phyloP scores from a whole-genome alignment of 2,797 vertebrate species.

The Eulemur coronatus region DNA sequence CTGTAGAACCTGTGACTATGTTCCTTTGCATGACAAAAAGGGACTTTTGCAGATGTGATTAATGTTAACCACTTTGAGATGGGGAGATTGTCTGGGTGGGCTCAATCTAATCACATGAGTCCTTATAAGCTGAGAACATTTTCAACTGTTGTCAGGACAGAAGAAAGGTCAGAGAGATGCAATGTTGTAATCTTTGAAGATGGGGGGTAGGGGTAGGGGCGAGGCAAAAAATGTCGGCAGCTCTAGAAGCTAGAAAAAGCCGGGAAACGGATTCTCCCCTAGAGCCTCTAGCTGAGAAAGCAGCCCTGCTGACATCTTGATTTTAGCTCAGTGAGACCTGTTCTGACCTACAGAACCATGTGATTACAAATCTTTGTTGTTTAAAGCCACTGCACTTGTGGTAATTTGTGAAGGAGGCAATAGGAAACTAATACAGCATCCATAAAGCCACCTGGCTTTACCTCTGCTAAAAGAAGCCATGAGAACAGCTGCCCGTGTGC shows the following conservation, averaged over 20 bases:
- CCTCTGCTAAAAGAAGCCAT: not conserved
- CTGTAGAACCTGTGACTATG: not conserved
- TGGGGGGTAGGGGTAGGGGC: accelerated
- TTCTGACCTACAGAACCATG: not conserved
- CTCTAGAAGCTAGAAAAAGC: not conserved
- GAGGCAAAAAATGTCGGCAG: not conserved
- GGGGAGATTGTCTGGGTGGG: not conserved
- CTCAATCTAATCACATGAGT: not conserved
- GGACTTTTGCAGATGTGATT: not conserved
- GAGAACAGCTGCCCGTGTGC: not conserved
- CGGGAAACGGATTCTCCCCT: not conserved
- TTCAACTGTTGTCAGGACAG: not conserved
- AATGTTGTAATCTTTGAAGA: not conserved
- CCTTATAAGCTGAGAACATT: not conserved
- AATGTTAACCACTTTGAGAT: not conserved
- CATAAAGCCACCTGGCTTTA: not conserved
- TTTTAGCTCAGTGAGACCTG: not conserved
- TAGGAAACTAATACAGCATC: not conserved
- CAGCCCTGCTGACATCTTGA: not conserved
- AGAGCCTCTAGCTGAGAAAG: not conserved
- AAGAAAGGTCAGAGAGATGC: not conserved
- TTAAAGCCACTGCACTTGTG: not conserved
- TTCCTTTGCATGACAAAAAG: not conserved
- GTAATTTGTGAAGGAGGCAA: not conserved
- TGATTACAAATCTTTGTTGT: not conserved